These are phyloP conservation scores for Oncorhynchus kisutch DNA, from an alignment of 2,113 vertebrate genomes.

Conservation along the genomic window DNA sequence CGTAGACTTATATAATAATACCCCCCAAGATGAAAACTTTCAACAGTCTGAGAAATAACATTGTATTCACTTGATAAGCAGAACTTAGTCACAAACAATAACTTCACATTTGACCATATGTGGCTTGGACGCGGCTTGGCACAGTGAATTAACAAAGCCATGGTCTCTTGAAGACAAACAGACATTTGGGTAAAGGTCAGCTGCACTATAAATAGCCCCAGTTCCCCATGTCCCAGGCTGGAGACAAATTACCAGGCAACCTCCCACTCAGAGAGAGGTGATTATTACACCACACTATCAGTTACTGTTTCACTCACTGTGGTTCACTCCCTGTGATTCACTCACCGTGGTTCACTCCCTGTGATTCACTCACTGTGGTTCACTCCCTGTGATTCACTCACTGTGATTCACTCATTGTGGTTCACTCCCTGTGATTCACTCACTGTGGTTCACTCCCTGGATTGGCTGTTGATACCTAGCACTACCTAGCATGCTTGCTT, in stretches of 20 bases:
- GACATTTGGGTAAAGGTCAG: constrained; percentile 5
- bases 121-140: background rate
- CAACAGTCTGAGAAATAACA: background rate
- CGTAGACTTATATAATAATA: too few relatives aligned
- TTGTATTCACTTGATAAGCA: background rate
- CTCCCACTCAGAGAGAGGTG: background rate
- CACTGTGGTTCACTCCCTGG: background rate
- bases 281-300: constrained; percentile 2
- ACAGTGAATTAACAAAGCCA: background rate
- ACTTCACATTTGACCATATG: background rate
- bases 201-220: background rate
- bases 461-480: background rate
- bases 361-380: background rate
- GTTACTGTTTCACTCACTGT: background rate
- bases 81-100: background rate
- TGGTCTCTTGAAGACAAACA: constrained; percentile 3
- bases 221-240: background rate
- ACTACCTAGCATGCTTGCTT: too few relatives aligned
- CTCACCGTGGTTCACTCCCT: background rate
- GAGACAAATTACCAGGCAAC: background rate
- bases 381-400: background rate
- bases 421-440: too few relatives aligned
- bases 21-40: background rate
- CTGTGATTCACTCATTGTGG: background rate
- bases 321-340: background rate